These are phyloP conservation scores for Oryzias melastigma DNA, from an alignment of 2,113 vertebrate species.

Conservation along the genomic window DNA sequence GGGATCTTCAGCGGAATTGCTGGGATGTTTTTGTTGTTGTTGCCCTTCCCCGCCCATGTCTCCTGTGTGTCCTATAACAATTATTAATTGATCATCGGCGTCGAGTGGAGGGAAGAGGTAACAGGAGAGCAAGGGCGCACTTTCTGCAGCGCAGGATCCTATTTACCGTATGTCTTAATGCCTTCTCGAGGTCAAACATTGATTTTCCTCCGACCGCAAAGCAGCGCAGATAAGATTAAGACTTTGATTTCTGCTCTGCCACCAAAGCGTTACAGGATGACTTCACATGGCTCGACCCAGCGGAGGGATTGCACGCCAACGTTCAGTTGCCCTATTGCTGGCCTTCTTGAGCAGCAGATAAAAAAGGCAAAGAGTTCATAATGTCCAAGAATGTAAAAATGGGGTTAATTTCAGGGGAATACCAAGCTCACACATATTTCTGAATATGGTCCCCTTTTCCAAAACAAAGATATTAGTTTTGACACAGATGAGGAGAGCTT, in stretches of 20 bases:
- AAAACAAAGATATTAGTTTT: constrained; percentile 64
- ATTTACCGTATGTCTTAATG: constrained; percentile 79
- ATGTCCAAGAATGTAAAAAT: constrained; percentile 3
- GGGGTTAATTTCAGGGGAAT: constrained; percentile 24
- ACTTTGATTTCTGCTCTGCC: constrained; percentile 68
- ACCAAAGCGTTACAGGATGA: constrained; percentile 68
- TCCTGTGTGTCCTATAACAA: constrained; percentile 26
- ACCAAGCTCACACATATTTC: constrained; percentile 27
- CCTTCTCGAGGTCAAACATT: constrained; percentile 75
- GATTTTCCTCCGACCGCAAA: constrained; percentile 75
- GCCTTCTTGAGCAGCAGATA: no score
- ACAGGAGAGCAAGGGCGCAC: constrained; percentile 60
- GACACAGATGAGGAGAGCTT: constrained; percentile 53
- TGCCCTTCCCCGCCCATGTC: background rate
- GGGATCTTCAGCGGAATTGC: constrained; percentile 45
- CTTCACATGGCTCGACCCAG: constrained; percentile 58
- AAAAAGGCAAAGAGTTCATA: background rate
- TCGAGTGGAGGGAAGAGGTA: constrained; percentile 51
- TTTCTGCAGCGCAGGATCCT: constrained; percentile 64
- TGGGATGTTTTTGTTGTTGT: constrained; percentile 27
- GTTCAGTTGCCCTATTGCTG: background rate
- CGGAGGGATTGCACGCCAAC: constrained; percentile 37
- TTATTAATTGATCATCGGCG: constrained; percentile 58
- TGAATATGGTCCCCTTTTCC: constrained; percentile 49
- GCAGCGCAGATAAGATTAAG: constrained; percentile 77